These are phyloP conservation scores for Pristionchus fissidentatus DNA, from an alignment of 2,888 invertebrate genomes.

Conservation along the genomic window DNA sequence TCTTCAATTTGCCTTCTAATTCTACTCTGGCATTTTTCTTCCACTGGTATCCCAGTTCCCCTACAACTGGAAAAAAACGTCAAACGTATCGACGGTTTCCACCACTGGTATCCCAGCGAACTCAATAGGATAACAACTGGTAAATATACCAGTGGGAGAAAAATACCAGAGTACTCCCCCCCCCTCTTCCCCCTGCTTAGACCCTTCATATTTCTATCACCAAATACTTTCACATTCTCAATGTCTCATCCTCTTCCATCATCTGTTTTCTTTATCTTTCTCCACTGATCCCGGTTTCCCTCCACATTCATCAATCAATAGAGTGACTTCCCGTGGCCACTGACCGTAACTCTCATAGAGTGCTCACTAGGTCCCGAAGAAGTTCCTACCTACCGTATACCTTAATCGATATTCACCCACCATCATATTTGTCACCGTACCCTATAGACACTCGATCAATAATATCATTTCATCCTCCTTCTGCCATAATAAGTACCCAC, in stretches of 20 bases:
- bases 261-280: conserved; percentile 3
- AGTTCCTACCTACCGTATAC: too few species aligned
- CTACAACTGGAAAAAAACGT: too few species aligned
- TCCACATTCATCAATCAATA: background rate
- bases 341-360: conserved; percentile 31
- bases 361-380: background rate
- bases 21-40: too few species aligned
- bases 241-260: background rate
- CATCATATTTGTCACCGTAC: conserved; percentile 31
- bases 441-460: too few species aligned
- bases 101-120: too few species aligned
- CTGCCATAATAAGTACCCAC: background rate
- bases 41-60: too few species aligned
- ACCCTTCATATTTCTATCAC: background rate
- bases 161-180: too few species aligned
- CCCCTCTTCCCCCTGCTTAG: background rate
- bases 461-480: background rate
- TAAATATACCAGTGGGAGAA: too few species aligned
- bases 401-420: background rate
- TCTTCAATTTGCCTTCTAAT: too few species aligned
- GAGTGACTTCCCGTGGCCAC: background rate
- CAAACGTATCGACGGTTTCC: too few species aligned
- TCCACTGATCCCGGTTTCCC: conserved; percentile 10
- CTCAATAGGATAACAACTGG: too few species aligned
- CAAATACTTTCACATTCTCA: conserved; percentile 40